phyloP scores from a whole-genome alignment of 2,113 vertebrate genomes.

The Cynoglossus semilaevis region DNA sequence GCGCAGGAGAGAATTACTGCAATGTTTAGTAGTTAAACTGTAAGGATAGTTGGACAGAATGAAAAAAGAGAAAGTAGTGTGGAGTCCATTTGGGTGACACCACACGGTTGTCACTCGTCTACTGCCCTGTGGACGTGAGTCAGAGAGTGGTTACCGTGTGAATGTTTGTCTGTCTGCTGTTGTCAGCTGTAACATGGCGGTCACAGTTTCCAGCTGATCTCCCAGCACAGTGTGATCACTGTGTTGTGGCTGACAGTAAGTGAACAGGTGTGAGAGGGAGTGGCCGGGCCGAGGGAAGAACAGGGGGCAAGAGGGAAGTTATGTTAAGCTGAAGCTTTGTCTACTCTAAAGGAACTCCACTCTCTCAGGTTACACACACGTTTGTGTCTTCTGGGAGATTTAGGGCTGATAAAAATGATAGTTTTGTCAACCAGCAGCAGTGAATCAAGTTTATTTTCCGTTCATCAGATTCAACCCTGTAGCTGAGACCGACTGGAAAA shows the following conservation, averaged over 20 bases:
- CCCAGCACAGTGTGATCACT: neutral
- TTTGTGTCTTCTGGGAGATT: constrained; percentile 7
- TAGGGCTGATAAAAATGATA: neutral
- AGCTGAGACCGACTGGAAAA: constrained; percentile 25
- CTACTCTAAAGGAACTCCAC: constrained; percentile 7
- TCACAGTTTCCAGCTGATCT: constrained; percentile 11
- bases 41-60: neutral
- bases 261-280: constrained; percentile 57
- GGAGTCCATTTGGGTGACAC: constrained; percentile 1
- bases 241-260: constrained; percentile 15
- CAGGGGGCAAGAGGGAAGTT: constrained; percentile 50
- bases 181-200: constrained; percentile 18
- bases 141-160: constrained; percentile 13
- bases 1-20: neutral
- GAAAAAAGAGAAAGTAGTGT: constrained; percentile 6
- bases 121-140: constrained; percentile 20
- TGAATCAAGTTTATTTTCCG: neutral
- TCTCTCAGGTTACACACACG: constrained; percentile 11
- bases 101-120: constrained; percentile 23
- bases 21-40: neutral
- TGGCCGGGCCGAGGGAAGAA: constrained; percentile 44
- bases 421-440: constrained; percentile 12
- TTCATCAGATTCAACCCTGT: constrained; percentile 2
- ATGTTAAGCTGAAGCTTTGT: constrained; percentile 28
- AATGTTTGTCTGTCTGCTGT: constrained; percentile 18